Evolutionary conservation across 2,113 vertebrate species (phyloP).

Genomic region (Pimephales promelas): DNA sequence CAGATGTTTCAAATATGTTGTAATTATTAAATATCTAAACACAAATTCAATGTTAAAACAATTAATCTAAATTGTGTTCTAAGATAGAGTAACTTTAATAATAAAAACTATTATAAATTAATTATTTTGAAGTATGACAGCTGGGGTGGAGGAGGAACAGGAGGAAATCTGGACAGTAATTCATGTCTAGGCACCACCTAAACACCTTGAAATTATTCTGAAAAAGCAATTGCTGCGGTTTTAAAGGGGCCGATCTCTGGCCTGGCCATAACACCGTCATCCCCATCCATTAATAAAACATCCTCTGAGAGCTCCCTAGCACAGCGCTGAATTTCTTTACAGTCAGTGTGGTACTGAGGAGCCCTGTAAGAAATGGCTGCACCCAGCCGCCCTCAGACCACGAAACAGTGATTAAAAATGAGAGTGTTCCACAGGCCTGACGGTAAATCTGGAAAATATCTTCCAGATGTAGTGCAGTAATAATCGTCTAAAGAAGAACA

Average conservation of each 20-base stretch:
- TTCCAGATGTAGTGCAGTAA: constrained; percentile 60
- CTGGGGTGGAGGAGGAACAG: background rate
- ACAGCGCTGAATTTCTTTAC: constrained; percentile 42
- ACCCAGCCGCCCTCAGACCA: constrained; percentile 22
- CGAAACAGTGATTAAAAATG: constrained; percentile 42
- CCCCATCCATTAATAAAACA: constrained; percentile 50
- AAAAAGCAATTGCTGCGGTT: constrained; percentile 30
- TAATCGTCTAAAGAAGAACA: constrained; percentile 42
- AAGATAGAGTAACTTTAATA: background rate
- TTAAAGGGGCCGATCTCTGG: constrained; percentile 10
- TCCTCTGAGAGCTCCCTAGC: constrained; percentile 33
- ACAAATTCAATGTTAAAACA: background rate
- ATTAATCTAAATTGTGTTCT: background rate
- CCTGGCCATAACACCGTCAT: constrained; percentile 43
- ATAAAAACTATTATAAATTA: background rate
- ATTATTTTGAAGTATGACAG: background rate
- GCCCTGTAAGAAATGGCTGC: constrained; percentile 31
- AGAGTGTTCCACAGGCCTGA: constrained; percentile 30
- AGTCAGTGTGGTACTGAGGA: constrained; percentile 33
- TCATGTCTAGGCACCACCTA: constrained; percentile 2
- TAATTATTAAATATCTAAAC: background rate
- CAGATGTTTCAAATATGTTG: background rate
- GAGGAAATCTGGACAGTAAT: background rate
- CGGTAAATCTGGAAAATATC: constrained; percentile 57
- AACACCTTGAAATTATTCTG: constrained; percentile 42